These are phyloP conservation scores for Poliocrania exsul DNA, from an alignment of 2,797 vertebrate species.

Conservation along the genomic window DNA sequence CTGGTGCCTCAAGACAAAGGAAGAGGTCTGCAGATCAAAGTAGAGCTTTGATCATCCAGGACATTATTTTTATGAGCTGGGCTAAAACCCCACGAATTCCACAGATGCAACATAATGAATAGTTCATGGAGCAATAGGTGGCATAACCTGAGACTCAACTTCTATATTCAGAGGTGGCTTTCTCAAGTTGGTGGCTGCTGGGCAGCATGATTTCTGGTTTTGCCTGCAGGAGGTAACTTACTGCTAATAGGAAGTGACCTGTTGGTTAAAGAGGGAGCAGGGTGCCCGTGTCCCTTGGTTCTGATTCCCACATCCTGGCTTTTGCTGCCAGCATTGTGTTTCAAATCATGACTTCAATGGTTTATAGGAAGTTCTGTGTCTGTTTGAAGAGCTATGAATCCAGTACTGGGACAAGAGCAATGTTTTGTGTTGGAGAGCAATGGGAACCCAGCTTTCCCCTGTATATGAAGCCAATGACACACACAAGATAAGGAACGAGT, in stretches of 20 bases:
- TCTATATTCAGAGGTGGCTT: slow-evolving; percentile 11
- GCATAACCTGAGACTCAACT: background rate
- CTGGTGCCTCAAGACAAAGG: slow-evolving; percentile 18
- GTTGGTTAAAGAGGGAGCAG: slow-evolving; percentile 3
- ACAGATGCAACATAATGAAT: background rate
- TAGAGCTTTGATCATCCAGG: slow-evolving; percentile 36
- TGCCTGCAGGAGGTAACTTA: background rate
- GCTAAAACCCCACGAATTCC: background rate
- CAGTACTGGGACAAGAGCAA: background rate
- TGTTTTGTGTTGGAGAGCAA: background rate
- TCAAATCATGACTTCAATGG: background rate
- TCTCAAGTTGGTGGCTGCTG: background rate
- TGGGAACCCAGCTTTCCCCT: background rate
- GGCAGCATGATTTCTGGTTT: background rate
- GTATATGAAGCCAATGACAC: background rate
- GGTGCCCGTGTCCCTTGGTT: background rate
- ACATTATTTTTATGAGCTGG: slow-evolving; percentile 8
- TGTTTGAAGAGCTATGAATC: background rate
- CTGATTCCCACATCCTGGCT: background rate
- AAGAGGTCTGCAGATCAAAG: slow-evolving; percentile 45
- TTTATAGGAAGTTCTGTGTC: background rate
- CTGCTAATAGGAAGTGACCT: background rate
- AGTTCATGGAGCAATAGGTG: background rate
- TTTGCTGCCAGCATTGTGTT: slow-evolving; percentile 5
- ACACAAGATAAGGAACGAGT: background rate